These are phyloP conservation scores for Perca flavescens DNA, from an alignment of 2,113 vertebrate genomes.

Conservation along the genomic window DNA sequence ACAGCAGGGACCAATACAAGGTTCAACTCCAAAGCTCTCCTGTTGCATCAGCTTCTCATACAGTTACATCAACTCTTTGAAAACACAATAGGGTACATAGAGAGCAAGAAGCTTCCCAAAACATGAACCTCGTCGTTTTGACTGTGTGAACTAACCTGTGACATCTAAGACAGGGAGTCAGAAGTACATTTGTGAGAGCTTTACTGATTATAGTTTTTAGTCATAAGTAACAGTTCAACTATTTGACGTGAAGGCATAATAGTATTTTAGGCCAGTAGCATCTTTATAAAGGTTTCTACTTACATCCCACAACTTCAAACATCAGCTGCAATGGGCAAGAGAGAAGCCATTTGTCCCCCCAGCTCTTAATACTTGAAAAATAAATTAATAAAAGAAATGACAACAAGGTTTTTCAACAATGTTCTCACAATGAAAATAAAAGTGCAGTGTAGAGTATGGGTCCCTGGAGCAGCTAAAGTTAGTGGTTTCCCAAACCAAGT, in stretches of 20 bases:
- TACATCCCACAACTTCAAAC: not conserved
- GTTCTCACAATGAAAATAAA: conserved; percentile 48
- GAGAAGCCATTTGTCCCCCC: not conserved
- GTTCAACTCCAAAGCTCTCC: conserved; percentile 46
- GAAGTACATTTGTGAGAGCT: conserved; percentile 11
- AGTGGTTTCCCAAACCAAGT: conserved; percentile 1
- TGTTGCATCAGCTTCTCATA: conserved; percentile 57
- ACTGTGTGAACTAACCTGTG: conserved; percentile 12
- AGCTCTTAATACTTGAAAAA: not conserved
- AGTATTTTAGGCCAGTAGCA: not conserved
- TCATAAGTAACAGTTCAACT: not conserved
- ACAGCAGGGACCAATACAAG: conserved; percentile 37
- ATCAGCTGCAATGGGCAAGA: not conserved
- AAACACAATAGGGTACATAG: not conserved
- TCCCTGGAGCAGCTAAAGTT: conserved; percentile 16
- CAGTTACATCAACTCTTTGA: conserved; percentile 18
- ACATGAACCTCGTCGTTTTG: not conserved
- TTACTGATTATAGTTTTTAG: not conserved
- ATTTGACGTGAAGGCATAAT: not conserved
- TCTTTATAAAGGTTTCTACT: not conserved
- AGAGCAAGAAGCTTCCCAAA: not conserved
- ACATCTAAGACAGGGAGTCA: conserved; percentile 16
- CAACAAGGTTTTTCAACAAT: not conserved
- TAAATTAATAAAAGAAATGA: not conserved
- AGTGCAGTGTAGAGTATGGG: not conserved